Evolutionary conservation across 2,888 invertebrate genomes (phyloP), one percentile per base, ranked within the genome.

Genomic region (Meiosimyza decipiens): DNA sequence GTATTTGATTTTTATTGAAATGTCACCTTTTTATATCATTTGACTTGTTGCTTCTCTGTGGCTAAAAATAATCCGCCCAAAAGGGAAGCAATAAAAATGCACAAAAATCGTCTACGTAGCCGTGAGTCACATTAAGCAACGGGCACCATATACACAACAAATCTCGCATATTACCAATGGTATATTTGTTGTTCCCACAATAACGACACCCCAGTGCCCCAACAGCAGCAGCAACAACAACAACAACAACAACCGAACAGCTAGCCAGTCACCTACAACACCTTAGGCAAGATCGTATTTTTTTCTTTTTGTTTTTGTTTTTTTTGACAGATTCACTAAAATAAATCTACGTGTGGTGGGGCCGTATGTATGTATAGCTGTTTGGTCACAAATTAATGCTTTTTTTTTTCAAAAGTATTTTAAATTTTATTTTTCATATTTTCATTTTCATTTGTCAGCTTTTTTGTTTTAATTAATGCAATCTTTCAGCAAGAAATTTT

Each of bases 61-160:
- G 40, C 40, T 63, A 70, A 33, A 51, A 70, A 70, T 70, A 70
- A 63, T 9, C 22, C 15, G 18, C 13, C 28, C 40, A 6, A 15
- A 57, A 63, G 62, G 54, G 70, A 62, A 70, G 62, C 62, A 62
- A 22, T 63, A 63, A 63, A 70, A 70, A 62, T 70, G 52, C 69
- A 69, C 49, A 62, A 62, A 62, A 70, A 47, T 18, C 67, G 18
- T 28, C 50, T 66, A 50, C n/a, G 66, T 50, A 33, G 68, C 68
- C 51, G 65, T 70, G 73, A 73, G 73, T 73, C 73, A 73, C 69
- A 49, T 63, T 52, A 51, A 18, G 40, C 59, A 40, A 7, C 60
- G 60, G n/a, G 18, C 22, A 54, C 18, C 16, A 22, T 1, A 47
- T 22, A 15, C 33, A 60, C 60, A 51, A 33, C 59, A 33, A 16